Evolutionary conservation across 2,113 vertebrate genomes (phyloP), one percentile per base, ranked within the genome.

Genomic region (Siniperca chuatsi): DNA sequence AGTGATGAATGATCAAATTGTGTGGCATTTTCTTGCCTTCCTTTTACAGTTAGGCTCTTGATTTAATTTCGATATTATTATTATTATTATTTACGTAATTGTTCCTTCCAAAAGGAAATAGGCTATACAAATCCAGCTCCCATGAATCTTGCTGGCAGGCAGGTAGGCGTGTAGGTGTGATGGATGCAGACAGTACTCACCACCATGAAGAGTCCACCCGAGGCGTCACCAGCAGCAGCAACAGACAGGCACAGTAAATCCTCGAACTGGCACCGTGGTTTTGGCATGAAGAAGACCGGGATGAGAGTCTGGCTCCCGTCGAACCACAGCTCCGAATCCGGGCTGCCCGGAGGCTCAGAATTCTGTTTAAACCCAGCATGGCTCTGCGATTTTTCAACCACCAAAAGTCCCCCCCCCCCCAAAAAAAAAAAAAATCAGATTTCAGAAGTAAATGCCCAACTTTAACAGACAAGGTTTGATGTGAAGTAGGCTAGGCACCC

Each of bases 161-260:
- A 87, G 79, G 60, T 54, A 40, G 44, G 48, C 40, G 37, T 58
- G 83, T 52, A 44, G 70, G 76, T 82, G 81, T 87, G 77, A 84
- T 78, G 66, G 82, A 66, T 76, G 79, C 35, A 20, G 57, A 72
- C 74, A 40, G 15, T 71, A 96, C 97, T 98, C 90, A 99, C 98
- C 98, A 99, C 98, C 98, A 99, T 67, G 97, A 98, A 65, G 97
- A 97, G 85, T 98, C 97, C 79, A 97, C 97, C 80, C 97, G 95
- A 85, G 97, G 97, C 75, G 98, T 98, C 79, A 98, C 95, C 82
- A 96, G 94, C 87, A 99, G 96, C 75, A 98, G 94, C 86, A 98
- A 83, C 87, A 96, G 86, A 90, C 96, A 95, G 65, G 96, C 95
- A 73, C 95, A 96, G 89, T 92, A 97, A 92, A 97, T 95, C 92